Base-by-base conservation (phyloP, 2,797 vertebrate genomes). In the Microchirus variegatus region DNA sequence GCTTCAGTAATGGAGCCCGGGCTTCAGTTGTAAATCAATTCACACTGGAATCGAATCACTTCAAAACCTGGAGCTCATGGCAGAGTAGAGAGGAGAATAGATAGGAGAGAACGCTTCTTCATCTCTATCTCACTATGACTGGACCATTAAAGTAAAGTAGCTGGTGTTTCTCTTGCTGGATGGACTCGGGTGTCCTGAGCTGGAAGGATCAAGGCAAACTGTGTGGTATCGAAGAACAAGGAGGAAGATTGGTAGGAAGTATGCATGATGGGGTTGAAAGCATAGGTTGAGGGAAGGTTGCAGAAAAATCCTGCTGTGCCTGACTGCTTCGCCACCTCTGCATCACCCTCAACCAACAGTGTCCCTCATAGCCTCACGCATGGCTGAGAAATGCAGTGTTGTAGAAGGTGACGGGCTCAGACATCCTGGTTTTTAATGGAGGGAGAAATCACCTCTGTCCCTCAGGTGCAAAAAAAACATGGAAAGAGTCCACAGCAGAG, bases 21-120 rank as follows among this genome's bases (percentile, higher is more conserved):
- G 40, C 47, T 56, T 72, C 59, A 72, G 77, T 82, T 86, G 74
- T 77, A 80, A 87, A 89, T 87, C 75, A 52, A 68, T 77, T 80
- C 19, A 11, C 13, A 3, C 71, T 83, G 44, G 59, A 86, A 87
- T 87, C 73, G 82, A 90, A 86, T 87, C 78, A 57, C 59, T 16
- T 51, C 37, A 52, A 66, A 79, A 71, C 31, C 31, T 31, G 31
- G 31, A 31, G 31, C 63, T 74, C 50, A 70, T 22, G 26, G 54
- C n/a, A 22, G 14, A 48, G 44, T 50, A 47, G 2, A 38, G 2
- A 5, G 17, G 36, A 63, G 22, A 18, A 67, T 17, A 19, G 55
- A 50, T 44, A 61, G 31, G 46, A 56, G 35, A 42, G 19, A 40
- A 53, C 19, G 26, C 22, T 44, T 59, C 59, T 64, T 67, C 4